phyloP scores from a whole-genome alignment of 2,113 vertebrate genomes.

The Psilopsiagon aurifrons region DNA sequence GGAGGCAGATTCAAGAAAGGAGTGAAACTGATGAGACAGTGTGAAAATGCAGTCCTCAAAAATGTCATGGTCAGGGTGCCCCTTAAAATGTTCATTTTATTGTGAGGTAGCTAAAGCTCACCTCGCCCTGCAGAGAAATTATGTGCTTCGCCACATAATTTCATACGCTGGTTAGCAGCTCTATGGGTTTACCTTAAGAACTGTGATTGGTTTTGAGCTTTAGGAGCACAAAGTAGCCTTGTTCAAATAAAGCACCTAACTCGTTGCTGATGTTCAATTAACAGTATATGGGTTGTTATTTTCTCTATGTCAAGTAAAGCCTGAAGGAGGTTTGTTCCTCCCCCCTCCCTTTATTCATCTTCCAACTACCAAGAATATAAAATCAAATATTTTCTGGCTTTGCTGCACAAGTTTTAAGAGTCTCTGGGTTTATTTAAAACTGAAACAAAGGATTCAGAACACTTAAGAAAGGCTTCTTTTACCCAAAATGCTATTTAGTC shows the following conservation, averaged over 20 bases:
- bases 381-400: not conserved
- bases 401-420: not conserved
- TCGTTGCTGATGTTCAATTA: conserved; percentile 1
- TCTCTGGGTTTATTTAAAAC: conserved; percentile 8
- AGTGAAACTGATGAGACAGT: not conserved
- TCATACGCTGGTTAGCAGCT: not conserved
- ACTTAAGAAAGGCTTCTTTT: not conserved
- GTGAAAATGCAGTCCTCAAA: not conserved
- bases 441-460: not conserved
- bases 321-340: not conserved
- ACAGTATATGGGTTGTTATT: not conserved
- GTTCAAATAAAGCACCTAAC: not conserved
- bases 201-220: not conserved
- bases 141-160: not conserved
- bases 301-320: not conserved
- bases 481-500: not conserved
- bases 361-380: not conserved
- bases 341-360: not conserved
- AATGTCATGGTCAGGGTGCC: not conserved
- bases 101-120: not conserved
- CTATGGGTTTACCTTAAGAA: not conserved
- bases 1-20: not conserved
- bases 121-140: not conserved
- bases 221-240: not conserved
- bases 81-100: not conserved